phyloP scores from a whole-genome alignment of 2,888 invertebrate genomes.

The Rugalucina vietnamica region DNA sequence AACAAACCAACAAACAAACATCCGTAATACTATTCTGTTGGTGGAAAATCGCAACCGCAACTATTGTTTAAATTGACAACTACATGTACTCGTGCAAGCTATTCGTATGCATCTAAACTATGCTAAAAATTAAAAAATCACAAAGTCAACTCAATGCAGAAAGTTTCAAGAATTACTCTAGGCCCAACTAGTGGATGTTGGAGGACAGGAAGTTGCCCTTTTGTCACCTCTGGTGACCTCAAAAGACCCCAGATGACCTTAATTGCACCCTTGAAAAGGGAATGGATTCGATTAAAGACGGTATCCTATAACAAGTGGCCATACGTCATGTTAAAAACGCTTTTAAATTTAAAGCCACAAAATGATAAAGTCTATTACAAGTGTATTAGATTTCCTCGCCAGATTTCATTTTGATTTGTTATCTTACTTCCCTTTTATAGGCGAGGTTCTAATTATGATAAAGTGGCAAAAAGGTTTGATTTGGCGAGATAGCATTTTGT shows the following conservation, averaged over 20 bases:
- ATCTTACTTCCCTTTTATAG: slow-evolving; percentile 2
- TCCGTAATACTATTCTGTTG: no score
- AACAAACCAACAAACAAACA: no score
- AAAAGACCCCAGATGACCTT: not conserved
- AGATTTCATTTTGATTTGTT: slow-evolving; percentile 15
- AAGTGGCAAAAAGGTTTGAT: not conserved
- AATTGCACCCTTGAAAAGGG: not conserved
- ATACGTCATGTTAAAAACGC: not conserved
- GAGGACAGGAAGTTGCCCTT: no score
- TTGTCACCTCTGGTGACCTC: no score
- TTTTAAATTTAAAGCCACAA: not conserved
- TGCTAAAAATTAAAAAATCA: no score
- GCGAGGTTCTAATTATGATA: slow-evolving; percentile 5
- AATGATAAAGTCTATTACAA: slow-evolving; percentile 11
- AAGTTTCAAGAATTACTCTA: no score
- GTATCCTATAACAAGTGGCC: not conserved
- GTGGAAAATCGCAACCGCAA: no score
- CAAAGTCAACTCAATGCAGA: no score
- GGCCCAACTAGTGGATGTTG: no score
- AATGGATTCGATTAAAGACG: not conserved
- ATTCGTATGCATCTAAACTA: no score
- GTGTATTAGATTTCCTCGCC: slow-evolving; percentile 9
- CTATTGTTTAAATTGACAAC: no score
- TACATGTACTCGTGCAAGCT: no score
- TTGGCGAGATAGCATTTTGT: not conserved